phyloP scores from a whole-genome alignment of 2,113 vertebrate genomes.

The Phycodurus eques region DNA sequence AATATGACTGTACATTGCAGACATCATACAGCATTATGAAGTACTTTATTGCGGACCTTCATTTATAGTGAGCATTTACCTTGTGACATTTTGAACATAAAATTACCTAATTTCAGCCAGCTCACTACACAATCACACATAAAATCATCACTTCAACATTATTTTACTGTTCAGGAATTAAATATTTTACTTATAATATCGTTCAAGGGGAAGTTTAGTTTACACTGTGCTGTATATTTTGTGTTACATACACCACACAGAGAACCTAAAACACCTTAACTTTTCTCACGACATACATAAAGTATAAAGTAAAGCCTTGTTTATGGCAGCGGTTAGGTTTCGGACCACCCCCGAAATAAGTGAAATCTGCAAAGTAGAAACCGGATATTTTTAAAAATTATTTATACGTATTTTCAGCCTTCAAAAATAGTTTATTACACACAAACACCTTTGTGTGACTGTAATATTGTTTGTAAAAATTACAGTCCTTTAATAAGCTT shows the following conservation, averaged over 20 bases:
- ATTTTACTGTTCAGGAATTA: neutral
- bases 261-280: neutral
- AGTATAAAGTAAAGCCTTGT: neutral
- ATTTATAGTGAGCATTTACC: neutral
- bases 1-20: slow-evolving; percentile 16
- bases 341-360: too few species aligned
- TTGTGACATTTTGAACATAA: neutral
- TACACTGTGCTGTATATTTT: neutral
- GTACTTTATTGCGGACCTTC: neutral
- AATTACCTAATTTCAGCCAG: neutral
- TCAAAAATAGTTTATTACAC: too few species aligned
- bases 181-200: neutral
- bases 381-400: too few species aligned
- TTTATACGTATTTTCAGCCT: too few species aligned
- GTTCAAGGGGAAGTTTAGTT: neutral
- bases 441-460: too few species aligned
- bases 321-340: too few species aligned
- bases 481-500: too few species aligned
- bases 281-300: neutral
- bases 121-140: neutral
- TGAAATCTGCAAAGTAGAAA: too few species aligned
- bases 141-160: neutral
- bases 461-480: too few species aligned
- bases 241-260: neutral
- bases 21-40: neutral